Evolutionary conservation across 2,113 vertebrate genomes (phyloP), one percentile per base, ranked within the genome.

Genomic region (Lucifuga dentata): DNA sequence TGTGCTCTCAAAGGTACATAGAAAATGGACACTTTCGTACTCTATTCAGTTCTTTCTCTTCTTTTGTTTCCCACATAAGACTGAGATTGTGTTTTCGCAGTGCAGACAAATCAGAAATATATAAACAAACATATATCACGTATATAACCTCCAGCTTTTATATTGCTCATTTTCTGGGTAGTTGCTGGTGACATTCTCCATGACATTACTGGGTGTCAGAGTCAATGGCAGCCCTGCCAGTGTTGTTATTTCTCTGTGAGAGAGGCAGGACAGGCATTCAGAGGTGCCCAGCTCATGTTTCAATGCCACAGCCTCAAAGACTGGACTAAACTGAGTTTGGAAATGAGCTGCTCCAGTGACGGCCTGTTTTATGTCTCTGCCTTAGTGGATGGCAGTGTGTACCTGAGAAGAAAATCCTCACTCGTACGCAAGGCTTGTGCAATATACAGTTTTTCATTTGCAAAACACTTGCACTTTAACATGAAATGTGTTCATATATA

Each of bases 161-260:
- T 39, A 46, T 40, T 61, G 57, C 58, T 68, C 36, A 73, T 65
- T 83, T 76, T 20, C 46, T 19, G 17, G 45, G 33, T 35, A 21
- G 58, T 21, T 49, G 36, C 17, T 4, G 16, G 45, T 83, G 81
- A 76, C 75, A 88, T 83, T 85, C 72, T 81, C 51, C 17, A 36
- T 78, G 76, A 70, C 73, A 77, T 77, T 70, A 73, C 53, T 41
- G 19, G 56, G 43, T 52, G 70, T 71, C 20, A 3, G 45, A 35
- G 45, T 29, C 19, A 52, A 62, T 45, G 50, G 57, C 62, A 70
- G 41, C 55, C 33, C 48, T 73, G 68, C 61, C 48, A 20, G 49
- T 83, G 75, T 80, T 88, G 84, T 83, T 83, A 52, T 72, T 77
- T 68, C 62, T 77, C 67, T 52, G 48, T 64, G 20, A 29, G 48